Percentiles rank a stretch among this genome's conserved stretches.
These are phyloP conservation scores for Dryobotodes eremita DNA, from an alignment of 2,888 invertebrate species.

Conservation along the genomic window DNA sequence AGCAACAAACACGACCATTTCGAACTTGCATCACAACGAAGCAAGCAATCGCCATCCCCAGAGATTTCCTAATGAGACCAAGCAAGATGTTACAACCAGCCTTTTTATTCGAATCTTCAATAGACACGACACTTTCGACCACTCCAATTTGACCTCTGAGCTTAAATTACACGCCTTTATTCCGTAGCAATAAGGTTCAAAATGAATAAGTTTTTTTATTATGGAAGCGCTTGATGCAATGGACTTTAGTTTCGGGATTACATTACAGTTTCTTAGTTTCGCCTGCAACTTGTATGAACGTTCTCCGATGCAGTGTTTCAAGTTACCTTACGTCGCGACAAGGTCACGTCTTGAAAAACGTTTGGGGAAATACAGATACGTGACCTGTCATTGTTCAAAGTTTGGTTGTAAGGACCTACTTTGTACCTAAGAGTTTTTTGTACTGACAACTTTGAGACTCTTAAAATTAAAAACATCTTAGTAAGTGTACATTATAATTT, in stretches of 20 bases:
- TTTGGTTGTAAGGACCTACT: background rate
- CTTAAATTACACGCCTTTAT: conserved; percentile 37
- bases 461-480: background rate
- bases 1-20: conserved; percentile 38
- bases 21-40: conserved; percentile 47
- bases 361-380: conserved; percentile 41
- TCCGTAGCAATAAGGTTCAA: conserved; percentile 25
- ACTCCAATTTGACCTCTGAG: conserved; percentile 43
- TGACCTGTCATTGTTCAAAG: conserved; percentile 38
- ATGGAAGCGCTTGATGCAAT: conserved; percentile 36
- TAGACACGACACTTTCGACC: conserved; percentile 60
- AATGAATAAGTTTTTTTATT: conserved; percentile 27
- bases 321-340: conserved; percentile 30
- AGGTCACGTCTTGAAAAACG: conserved; percentile 45
- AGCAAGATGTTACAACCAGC: conserved; percentile 58
- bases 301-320: conserved; percentile 34
- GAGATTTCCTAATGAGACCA: conserved; percentile 64
- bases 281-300: conserved; percentile 42
- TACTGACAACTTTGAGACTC: background rate
- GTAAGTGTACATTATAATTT: background rate
- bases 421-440: conserved; percentile 2
- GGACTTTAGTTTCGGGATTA: conserved; percentile 42
- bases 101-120: conserved; percentile 71
- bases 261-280: conserved; percentile 41
- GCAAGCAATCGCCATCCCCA: conserved; percentile 38